These are phyloP conservation scores for Pandion haliaetus DNA, from an alignment of 2,113 vertebrate genomes.

Conservation along the genomic window DNA sequence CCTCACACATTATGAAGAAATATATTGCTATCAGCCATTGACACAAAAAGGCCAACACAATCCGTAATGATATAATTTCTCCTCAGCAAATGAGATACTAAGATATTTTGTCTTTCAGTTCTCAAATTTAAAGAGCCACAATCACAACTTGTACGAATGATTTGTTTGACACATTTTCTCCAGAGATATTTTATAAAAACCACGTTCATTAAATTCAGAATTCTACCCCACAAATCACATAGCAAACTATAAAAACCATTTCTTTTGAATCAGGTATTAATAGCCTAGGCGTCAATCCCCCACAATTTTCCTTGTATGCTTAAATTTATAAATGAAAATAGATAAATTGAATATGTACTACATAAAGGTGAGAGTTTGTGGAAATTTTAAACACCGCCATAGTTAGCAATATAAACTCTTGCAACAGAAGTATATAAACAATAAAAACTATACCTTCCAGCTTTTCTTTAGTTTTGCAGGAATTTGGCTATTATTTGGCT, in stretches of 20 bases:
- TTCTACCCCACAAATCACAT: neutral
- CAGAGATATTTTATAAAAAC: neutral
- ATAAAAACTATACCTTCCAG: fast-evolving
- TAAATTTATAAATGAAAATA: neutral
- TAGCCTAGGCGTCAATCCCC: neutral
- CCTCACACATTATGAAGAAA: neutral
- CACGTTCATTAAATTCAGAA: neutral
- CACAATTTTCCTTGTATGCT: neutral
- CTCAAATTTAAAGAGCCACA: neutral
- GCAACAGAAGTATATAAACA: neutral
- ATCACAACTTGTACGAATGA: neutral
- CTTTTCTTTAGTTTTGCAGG: neutral
- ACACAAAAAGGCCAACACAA: neutral
- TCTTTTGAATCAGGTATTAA: neutral
- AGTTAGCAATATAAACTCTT: neutral
- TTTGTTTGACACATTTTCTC: neutral
- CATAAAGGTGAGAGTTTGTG: neutral
- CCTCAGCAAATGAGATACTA: neutral
- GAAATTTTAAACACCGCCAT: neutral
- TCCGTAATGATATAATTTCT: neutral
- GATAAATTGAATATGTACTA: neutral
- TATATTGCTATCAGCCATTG: neutral
- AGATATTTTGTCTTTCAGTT: neutral
- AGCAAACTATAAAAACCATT: neutral
- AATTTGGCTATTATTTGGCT: neutral